These are phyloP conservation scores for Camponotus fellah DNA, from an alignment of 2,888 invertebrate species.

Conservation along the genomic window DNA sequence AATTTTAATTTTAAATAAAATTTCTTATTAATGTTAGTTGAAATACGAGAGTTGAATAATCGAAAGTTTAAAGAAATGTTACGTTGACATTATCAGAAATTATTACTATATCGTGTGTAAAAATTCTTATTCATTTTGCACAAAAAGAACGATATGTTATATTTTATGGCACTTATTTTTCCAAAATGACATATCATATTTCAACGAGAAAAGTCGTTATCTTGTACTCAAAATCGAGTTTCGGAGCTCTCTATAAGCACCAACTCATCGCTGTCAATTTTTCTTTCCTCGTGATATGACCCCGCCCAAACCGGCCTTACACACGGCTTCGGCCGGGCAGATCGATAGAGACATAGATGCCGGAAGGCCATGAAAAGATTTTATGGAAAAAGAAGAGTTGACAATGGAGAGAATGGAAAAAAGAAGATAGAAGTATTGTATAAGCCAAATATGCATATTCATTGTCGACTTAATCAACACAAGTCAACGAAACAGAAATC, in stretches of 20 bases:
- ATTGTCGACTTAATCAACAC: conserved; percentile 41
- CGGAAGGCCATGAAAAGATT: conserved; percentile 67
- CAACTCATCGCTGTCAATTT: conserved; percentile 58
- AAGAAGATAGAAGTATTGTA: conserved; percentile 23
- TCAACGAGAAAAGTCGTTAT: not conserved
- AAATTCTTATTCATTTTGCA: not conserved
- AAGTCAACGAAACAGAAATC: conserved; percentile 36
- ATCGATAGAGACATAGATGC: conserved; percentile 74
- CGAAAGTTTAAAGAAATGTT: not conserved
- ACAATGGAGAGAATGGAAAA: conserved; percentile 21
- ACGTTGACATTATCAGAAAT: not conserved
- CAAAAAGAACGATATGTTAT: not conserved
- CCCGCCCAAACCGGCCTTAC: conserved; percentile 69
- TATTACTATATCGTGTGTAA: not conserved
- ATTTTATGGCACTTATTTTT: conserved; percentile 2
- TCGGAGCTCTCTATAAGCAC: not conserved
- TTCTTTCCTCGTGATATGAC: conserved; percentile 59
- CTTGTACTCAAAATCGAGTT: conserved; percentile 17
- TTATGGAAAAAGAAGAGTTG: conserved; percentile 63
- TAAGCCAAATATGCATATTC: conserved; percentile 48
- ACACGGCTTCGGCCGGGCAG: conserved; percentile 61
- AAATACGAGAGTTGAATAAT: not conserved
- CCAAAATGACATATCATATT: not conserved
- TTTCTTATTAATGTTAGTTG: not conserved
- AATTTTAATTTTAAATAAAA: not conserved